phyloP scores from a whole-genome alignment of 2,113 vertebrate genomes.

The Taurulus bubalis region DNA sequence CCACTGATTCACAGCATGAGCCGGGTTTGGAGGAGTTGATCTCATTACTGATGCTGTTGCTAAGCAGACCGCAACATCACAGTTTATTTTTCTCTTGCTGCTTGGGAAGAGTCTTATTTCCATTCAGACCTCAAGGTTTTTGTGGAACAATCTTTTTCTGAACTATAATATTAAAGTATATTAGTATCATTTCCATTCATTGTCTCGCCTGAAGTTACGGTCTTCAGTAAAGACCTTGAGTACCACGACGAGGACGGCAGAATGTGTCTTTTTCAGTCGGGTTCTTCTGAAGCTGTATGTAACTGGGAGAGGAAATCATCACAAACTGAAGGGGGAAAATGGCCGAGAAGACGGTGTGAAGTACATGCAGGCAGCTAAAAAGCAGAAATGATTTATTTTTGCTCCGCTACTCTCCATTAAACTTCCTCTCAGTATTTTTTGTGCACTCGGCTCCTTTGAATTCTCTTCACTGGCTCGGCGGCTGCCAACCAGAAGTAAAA shows the following conservation, averaged over 20 bases:
- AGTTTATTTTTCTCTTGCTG: neutral
- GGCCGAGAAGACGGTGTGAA: slow-evolving; percentile 19
- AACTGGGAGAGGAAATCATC: slow-evolving; percentile 2
- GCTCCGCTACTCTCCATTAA: neutral
- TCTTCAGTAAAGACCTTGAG: neutral
- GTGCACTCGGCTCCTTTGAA: neutral
- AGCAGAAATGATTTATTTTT: neutral
- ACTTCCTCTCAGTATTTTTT: neutral
- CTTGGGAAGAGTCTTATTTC: neutral
- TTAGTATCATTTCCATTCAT: neutral
- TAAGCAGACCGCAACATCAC: slow-evolving; percentile 40
- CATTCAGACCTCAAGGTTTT: neutral
- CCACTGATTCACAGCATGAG: slow-evolving; percentile 32
- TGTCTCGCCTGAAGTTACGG: neutral
- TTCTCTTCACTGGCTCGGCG: neutral
- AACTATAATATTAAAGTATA: neutral
- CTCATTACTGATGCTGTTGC: slow-evolving; percentile 48
- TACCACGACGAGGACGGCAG: neutral
- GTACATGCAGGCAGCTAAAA: neutral
- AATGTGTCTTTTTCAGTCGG: neutral
- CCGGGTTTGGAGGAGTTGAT: slow-evolving; percentile 22
- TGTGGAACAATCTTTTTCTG: neutral
- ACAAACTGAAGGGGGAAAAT: neutral
- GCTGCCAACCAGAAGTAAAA: neutral
- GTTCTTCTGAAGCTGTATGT: too few species aligned